Conservation (phyloP, 35 echinoderm and acorn worm species). For the Holothuria glaberrima region DNA sequence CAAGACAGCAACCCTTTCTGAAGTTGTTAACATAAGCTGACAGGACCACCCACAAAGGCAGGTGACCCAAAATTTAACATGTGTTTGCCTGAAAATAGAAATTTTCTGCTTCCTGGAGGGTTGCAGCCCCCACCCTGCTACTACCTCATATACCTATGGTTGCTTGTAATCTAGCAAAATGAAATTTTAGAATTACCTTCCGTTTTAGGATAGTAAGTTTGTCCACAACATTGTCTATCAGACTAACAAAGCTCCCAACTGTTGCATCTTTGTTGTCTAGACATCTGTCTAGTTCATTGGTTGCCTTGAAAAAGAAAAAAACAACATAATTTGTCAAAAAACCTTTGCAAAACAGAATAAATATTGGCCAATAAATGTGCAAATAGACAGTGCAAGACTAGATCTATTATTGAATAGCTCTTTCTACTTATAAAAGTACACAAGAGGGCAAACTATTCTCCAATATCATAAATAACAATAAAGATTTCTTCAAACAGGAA, state of each 20-base stretch:
- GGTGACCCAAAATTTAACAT: too few species aligned
- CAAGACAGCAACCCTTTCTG: too few species aligned
- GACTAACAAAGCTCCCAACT: slow-evolving; percentile 79
- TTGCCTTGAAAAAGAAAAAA: slow-evolving; percentile 58
- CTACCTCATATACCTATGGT: too few species aligned
- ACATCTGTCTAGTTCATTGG: slow-evolving; percentile 85
- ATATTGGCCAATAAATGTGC: not conserved
- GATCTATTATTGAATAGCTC: not conserved
- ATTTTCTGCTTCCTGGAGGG: too few species aligned
- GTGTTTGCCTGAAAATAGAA: too few species aligned
- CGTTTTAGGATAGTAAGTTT: slow-evolving; percentile 93
- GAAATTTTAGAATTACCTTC: slow-evolving; percentile 77
- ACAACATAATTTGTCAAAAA: not conserved
- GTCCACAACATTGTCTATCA: slow-evolving; percentile 96
- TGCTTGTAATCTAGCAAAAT: too few species aligned
- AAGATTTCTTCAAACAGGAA: too few species aligned
- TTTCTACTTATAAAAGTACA: not conserved
- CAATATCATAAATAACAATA: not conserved
- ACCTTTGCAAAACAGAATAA: not conserved
- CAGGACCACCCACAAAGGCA: too few species aligned
- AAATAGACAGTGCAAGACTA: not conserved
- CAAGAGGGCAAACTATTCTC: too few species aligned
- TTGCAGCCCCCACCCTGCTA: too few species aligned
- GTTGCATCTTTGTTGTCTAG: slow-evolving; percentile 70
- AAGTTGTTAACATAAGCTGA: too few species aligned